Percentiles rank a stretch among this genome's conserved stretches.
Conservation (phyloP, 1,140 invertebrate genomes). For the Pseudomyrmex flavicornis region DNA sequence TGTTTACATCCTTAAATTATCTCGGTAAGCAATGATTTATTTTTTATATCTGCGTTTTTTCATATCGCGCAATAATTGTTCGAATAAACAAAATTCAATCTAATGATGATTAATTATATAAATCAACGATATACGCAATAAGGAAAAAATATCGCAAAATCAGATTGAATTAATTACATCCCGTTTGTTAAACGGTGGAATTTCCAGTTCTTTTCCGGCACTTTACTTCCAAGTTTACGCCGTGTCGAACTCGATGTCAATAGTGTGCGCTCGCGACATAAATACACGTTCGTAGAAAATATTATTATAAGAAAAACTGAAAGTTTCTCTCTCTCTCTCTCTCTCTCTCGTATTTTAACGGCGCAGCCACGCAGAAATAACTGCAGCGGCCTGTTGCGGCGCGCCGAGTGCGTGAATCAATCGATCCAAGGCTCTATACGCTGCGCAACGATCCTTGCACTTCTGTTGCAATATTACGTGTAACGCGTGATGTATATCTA, state of each 20-base stretch:
- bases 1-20: slow-evolving; percentile 5
- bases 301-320: slow-evolving; percentile 14
- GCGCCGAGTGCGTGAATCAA: slow-evolving; percentile 21
- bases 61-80: background rate
- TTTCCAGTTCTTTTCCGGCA: slow-evolving; percentile 34
- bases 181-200: background rate
- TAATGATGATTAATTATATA: slow-evolving; percentile 18
- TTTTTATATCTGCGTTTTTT: background rate
- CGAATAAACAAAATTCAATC: background rate
- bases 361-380: slow-evolving; percentile 53
- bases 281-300: slow-evolving; percentile 7
- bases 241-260: slow-evolving; percentile 34
- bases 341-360: slow-evolving; percentile 44
- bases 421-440: slow-evolving; percentile 43
- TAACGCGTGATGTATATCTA: background rate
- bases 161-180: slow-evolving; percentile 18
- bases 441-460: slow-evolving; percentile 34
- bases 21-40: slow-evolving; percentile 1
- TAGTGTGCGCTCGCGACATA: background rate
- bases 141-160: background rate
- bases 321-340: slow-evolving; percentile 19
- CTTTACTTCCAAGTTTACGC: slow-evolving; percentile 36
- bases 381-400: background rate
- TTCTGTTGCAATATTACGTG: slow-evolving; percentile 39
- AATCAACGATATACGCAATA: background rate